phyloP scores from a whole-genome alignment of 1,140 invertebrate genomes.

The Tetragonula clypearis region DNA sequence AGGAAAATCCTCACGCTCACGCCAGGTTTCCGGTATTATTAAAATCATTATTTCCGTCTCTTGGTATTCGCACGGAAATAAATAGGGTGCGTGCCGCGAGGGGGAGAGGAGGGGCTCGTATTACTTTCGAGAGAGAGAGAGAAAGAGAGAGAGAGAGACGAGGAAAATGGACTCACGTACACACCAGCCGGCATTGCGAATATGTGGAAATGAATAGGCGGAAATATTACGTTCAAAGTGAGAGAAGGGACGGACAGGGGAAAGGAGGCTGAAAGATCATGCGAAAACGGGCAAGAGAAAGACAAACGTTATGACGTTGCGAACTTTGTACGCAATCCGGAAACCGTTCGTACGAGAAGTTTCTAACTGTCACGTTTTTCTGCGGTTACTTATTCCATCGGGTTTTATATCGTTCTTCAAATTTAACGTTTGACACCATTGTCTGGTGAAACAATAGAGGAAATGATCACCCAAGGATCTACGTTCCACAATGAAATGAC shows the following conservation, averaged over 20 bases:
- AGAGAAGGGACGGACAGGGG: constrained; percentile 29
- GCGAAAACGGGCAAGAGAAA: constrained; percentile 18
- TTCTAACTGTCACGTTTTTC: neutral
- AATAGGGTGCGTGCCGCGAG: constrained; percentile 52
- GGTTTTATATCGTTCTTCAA: neutral
- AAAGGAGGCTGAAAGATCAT: constrained; percentile 9
- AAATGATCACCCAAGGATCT: neutral
- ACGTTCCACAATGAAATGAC: neutral
- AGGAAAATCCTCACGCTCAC: constrained; percentile 31
- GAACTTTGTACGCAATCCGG: constrained; percentile 48
- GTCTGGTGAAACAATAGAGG: neutral
- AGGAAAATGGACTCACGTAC: constrained; percentile 56
- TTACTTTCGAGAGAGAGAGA: constrained; percentile 56
- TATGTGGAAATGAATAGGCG: constrained; percentile 60
- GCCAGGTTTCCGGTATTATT: constrained; percentile 51
- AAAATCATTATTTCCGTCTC: constrained; percentile 64
- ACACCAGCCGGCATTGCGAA: constrained; percentile 29
- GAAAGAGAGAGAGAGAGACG: constrained; percentile 30
- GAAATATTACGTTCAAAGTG: constrained; percentile 62
- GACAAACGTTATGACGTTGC: constrained; percentile 54
- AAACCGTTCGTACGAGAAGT: neutral
- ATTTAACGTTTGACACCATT: neutral
- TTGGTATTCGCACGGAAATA: constrained; percentile 60
- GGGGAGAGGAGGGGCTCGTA: constrained; percentile 24
- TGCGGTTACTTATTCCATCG: neutral